Percentiles rank a stretch among this genome's conserved stretches.
phyloP scores from a whole-genome alignment of 2,113 vertebrate genomes.

The Brachionichthys hirsutus region DNA sequence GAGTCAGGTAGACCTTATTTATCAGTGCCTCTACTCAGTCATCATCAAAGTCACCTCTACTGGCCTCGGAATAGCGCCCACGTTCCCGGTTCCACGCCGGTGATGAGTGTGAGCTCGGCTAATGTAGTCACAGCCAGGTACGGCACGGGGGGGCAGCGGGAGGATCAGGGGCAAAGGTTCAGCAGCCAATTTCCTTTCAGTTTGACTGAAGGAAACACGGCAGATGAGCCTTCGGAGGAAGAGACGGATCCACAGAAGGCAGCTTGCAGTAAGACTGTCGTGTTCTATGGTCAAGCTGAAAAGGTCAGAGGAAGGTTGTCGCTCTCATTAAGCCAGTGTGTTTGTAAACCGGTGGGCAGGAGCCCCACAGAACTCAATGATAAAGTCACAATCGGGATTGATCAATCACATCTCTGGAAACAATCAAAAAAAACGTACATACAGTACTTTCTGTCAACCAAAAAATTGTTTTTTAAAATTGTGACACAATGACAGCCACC shows the following conservation, averaged over 20 bases:
- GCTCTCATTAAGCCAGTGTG: too few species aligned
- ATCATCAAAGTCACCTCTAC: constrained; percentile 66
- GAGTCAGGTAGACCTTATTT: constrained; percentile 54
- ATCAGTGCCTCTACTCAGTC: constrained; percentile 53
- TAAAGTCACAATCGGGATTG: too few species aligned
- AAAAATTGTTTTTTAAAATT: too few species aligned
- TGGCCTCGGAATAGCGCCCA: constrained; percentile 40
- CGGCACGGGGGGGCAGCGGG: constrained; percentile 32
- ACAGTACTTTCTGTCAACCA: too few species aligned
- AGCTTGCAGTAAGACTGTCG: constrained; percentile 22
- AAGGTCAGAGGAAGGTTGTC: neutral
- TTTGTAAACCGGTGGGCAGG: too few species aligned
- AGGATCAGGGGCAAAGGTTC: constrained; percentile 47
- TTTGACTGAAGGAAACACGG: constrained; percentile 53
- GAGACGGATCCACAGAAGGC: constrained; percentile 23
- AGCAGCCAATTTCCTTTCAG: constrained; percentile 60
- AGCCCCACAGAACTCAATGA: too few species aligned
- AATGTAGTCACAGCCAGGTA: constrained; percentile 64
- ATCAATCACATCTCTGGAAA: too few species aligned
- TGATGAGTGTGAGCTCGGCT: constrained; percentile 63
- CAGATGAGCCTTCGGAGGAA: constrained; percentile 60
- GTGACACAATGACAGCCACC: too few species aligned
- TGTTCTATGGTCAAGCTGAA: neutral
- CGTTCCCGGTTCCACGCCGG: constrained; percentile 4
- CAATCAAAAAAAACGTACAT: too few species aligned